These are phyloP conservation scores for Upupa epops DNA, from an alignment of 2,113 vertebrate genomes.

Conservation along the genomic window DNA sequence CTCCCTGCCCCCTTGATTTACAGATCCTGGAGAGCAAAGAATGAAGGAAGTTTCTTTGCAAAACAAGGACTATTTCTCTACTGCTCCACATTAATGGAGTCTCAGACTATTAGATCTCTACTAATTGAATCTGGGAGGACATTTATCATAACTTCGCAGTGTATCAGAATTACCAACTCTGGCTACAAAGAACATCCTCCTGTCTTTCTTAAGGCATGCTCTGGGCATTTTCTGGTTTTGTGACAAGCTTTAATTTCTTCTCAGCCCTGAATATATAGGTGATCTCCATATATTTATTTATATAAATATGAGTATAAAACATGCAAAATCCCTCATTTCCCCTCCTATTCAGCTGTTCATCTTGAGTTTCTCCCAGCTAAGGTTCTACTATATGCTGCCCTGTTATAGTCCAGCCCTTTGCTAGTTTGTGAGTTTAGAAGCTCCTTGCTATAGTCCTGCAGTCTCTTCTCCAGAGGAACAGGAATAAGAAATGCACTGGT, in stretches of 20 bases:
- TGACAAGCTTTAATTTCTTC: not conserved
- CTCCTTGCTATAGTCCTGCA: not conserved
- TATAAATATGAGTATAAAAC: not conserved
- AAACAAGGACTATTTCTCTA: not conserved
- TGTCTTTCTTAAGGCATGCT: not conserved
- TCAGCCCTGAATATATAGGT: fast-evolving
- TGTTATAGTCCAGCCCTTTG: not conserved
- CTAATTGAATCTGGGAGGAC: not conserved
- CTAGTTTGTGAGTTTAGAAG: not conserved
- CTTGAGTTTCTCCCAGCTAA: not conserved
- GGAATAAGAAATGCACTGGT: fast-evolving
- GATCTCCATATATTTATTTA: not conserved
- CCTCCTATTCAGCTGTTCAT: not conserved
- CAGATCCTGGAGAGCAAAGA: not conserved
- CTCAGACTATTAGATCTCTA: not conserved
- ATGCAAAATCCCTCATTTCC: not conserved
- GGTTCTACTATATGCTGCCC: not conserved
- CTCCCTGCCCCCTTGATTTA: not conserved
- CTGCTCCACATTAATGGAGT: not conserved
- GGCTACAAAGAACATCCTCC: not conserved
- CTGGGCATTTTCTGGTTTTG: not conserved
- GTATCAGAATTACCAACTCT: not conserved
- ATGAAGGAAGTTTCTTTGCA: not conserved
- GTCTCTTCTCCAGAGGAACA: not conserved
- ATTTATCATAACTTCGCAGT: not conserved